Base-by-base conservation (phyloP, 2,888 invertebrate genomes). In the Muscina levida region DNA sequence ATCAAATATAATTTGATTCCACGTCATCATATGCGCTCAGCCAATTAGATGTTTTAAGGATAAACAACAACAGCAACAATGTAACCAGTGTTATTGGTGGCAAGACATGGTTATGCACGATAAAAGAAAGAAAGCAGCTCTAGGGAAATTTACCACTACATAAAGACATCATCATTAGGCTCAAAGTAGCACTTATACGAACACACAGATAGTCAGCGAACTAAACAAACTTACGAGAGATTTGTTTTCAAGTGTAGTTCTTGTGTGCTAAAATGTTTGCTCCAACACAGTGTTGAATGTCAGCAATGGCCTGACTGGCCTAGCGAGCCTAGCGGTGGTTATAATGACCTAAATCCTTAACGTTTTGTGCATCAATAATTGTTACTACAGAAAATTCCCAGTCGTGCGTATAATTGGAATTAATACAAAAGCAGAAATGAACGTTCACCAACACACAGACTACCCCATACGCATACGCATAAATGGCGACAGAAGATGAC, bases 351-450 rank as follows among this genome's bases (percentile, higher is more conserved):
- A 39, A 39, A 44, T 70, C 51, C 70, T 72, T 70, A 72, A 77
- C 59, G 56, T 48, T 70, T 42, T 70, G 53, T 73, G 46, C 65
- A 73, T 78, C 70, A 78, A 78, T 73, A 77, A 73, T 77, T 77
- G 72, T 73, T 65, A 68, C 53, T 78, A 73, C 70, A 73, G 87
- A 83, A 85, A 85, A 86, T 86, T 87, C 85, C 84, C 85, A 87
- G 85, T 84, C 86, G 88, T 87, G 87, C 88, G 87, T 87, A 87
- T 87, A 88, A 87, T 87, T 88, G 86, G 86, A 87, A 87, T 88
- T 87, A 88, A 88, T 87, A 87, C 87, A 86, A 85, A 85, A 85
- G 76, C 83, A n/a, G 82, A 82, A 83, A 82, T 77, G 83, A 79
- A 57, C 37, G 53, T 42, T 19, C 51, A 39, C 15, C 3, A 6